Percentiles rank a stretch among this genome's conserved stretches.
phyloP scores from a whole-genome alignment of 2,113 vertebrate genomes.

The Furnarius figulus region DNA sequence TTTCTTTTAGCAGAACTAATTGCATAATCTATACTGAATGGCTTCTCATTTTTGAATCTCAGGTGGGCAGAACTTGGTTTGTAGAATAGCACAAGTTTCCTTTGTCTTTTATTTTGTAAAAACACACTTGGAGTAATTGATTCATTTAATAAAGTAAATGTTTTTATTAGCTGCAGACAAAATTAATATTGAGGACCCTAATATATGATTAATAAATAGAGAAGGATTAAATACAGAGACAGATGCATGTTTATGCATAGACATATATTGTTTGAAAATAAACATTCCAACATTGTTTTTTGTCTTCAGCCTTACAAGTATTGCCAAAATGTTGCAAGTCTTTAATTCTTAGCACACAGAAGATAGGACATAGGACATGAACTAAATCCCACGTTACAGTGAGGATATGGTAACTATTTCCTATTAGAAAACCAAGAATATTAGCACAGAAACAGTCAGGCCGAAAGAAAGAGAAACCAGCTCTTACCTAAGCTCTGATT shows the following conservation, averaged over 20 bases:
- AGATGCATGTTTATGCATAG: background rate
- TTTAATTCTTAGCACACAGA: background rate
- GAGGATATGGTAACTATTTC: background rate
- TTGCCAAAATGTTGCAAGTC: background rate
- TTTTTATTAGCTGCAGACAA: background rate
- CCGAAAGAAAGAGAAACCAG: background rate
- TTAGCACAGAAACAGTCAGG: background rate
- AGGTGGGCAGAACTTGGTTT: background rate
- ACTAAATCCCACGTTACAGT: background rate
- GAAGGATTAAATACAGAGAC: background rate
- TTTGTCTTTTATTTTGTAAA: background rate
- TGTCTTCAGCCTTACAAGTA: background rate
- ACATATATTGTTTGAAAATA: background rate
- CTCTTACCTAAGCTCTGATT: background rate
- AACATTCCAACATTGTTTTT: background rate
- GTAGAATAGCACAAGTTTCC: background rate
- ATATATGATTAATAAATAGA: background rate
- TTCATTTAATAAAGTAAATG: background rate
- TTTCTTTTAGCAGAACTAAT: background rate
- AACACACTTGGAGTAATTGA: background rate
- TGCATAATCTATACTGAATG: background rate
- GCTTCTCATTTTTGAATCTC: background rate
- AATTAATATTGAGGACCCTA: background rate
- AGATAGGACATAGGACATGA: background rate
- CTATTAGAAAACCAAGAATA: background rate